Base-by-base conservation (phyloP, 2,113 vertebrate species). In the Leucopsar rothschildi region DNA sequence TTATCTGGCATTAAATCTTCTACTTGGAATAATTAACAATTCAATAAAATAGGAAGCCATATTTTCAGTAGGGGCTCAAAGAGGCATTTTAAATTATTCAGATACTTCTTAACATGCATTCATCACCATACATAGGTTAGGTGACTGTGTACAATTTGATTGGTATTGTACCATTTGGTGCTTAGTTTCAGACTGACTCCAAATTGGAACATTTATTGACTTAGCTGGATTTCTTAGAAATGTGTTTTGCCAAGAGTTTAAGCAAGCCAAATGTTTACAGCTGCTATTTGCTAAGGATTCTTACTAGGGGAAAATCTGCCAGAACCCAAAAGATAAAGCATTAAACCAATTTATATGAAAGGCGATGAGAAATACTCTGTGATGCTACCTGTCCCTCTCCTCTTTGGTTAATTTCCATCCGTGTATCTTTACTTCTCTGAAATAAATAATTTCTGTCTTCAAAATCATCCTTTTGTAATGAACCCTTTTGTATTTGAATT, bases 381-480 rank as follows among this genome's bases (percentile, higher is more conserved):
- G 45, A 27, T 77, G n/a, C 29, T 56, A 40, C 80, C 17, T 71
- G 4, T 66, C 65, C 2, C 18, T 12, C 24, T 59, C 19, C 10
- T 42, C 11, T 73, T 75, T 70, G 45, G 16, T 65, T 84, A 50
- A 66, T 72, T 92, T 87, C 45, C 10, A 73, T 63, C 52, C 11
- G 19, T 69, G 6, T 73, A 42, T 70, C 31, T 80, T 82, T 68
- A 29, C 5, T 60, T 85, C 18, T 76, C 45, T 73, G 75, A 82
- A 93, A 91, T 61, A 91, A 93, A 75, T 79, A 1, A 88, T 87
- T 86, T 89, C n/a, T 79, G 5, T 82, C n/a, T 65, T 95, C 55
- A 57, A 61, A 95, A 70, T 85, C 76, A 72, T 65, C 57, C 40
- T 42, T 42, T 42, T 42, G 40, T 42, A 42, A 57, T 92, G 68